Conservation (phyloP, 2,113 vertebrate genomes). For the Nibea albiflora region DNA sequence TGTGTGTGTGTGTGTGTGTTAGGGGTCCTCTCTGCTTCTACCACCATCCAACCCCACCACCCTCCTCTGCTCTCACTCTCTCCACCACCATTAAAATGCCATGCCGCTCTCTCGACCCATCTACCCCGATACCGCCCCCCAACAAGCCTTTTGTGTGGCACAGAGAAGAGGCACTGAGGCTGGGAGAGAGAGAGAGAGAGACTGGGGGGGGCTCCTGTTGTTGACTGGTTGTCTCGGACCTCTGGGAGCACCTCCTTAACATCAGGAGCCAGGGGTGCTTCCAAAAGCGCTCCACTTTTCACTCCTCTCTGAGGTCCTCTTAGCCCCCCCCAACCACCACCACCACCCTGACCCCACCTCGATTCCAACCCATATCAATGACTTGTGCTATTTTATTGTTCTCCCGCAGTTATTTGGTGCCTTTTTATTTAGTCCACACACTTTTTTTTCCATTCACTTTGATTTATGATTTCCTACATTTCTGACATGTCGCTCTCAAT, state of each 20-base stretch:
- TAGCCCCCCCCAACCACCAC: constrained; percentile 35
- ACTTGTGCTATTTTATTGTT: background rate
- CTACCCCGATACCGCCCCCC: constrained; percentile 51
- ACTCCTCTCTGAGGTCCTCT: constrained; percentile 49
- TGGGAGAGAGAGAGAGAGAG: background rate
- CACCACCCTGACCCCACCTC: constrained; percentile 26
- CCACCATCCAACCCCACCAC: constrained; percentile 58
- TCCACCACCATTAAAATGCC: constrained; percentile 80
- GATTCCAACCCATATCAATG: constrained; percentile 1
- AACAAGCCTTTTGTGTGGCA: constrained; percentile 74
- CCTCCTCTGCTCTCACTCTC: constrained; percentile 53
- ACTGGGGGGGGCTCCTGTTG: constrained; percentile 46
- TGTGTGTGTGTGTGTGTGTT: background rate
- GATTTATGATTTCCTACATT: constrained; percentile 1
- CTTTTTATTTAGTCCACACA: background rate
- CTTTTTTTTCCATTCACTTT: background rate
- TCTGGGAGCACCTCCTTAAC: constrained; percentile 72
- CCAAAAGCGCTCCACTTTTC: constrained; percentile 74
- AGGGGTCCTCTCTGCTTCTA: constrained; percentile 31
- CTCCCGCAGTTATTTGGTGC: background rate
- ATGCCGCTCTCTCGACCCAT: constrained; percentile 75
- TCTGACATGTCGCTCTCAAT: background rate
- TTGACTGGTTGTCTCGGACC: constrained; percentile 81
- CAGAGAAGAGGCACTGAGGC: constrained; percentile 60
- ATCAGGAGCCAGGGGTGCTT: constrained; percentile 69